Evolutionary conservation across 2,797 vertebrate genomes (phyloP).

Genomic region (Alca torda): DNA sequence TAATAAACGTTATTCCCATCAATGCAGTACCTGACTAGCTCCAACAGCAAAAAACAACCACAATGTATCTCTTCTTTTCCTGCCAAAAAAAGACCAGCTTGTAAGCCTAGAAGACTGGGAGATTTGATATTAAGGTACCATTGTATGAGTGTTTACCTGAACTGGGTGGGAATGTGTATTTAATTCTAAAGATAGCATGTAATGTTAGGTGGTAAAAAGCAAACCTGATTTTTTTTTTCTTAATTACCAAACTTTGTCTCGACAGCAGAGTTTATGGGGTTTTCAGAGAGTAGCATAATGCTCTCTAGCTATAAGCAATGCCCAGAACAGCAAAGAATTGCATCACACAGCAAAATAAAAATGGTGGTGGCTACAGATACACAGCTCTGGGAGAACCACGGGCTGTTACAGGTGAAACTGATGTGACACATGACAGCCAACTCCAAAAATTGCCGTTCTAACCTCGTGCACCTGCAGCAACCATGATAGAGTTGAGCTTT

Average conservation of each 20-base stretch:
- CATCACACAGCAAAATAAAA: neutral
- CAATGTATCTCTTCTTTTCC: neutral
- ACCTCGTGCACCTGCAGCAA: neutral
- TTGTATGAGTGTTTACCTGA: accelerated
- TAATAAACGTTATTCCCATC: neutral
- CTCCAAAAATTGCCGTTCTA: neutral
- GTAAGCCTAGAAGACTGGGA: neutral
- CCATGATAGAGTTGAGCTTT: neutral
- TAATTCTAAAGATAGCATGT: neutral
- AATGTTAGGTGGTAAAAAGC: neutral
- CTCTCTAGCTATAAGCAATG: neutral
- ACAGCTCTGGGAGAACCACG: accelerated
- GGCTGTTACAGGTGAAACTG: neutral
- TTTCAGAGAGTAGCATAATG: neutral
- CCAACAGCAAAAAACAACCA: neutral
- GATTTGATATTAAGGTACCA: neutral
- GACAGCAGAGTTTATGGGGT: neutral
- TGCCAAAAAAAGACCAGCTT: neutral
- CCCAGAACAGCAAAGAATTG: neutral
- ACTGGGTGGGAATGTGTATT: neutral
- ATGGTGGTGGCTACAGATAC: neutral
- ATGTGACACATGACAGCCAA: neutral
- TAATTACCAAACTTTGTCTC: neutral
- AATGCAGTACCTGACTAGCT: neutral
- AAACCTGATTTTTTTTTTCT: neutral